Evolutionary conservation across 1,140 invertebrate genomes (phyloP).

Genomic region (Metopolophium dirhodum): DNA sequence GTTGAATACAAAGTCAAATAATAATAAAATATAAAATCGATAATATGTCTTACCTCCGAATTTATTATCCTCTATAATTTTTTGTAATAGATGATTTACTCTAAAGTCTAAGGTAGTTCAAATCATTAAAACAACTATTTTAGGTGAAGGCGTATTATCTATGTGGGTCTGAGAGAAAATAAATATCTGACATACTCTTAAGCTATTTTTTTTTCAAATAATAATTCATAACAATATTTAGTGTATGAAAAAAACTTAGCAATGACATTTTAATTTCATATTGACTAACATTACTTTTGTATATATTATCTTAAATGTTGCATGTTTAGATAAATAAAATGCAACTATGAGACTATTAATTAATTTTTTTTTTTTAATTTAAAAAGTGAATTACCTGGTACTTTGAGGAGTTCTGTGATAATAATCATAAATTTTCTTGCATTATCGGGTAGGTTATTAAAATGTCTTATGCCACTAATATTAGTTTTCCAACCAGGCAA

Average conservation of each 20-base stretch:
- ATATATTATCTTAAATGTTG: background rate
- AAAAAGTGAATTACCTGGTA: conserved; percentile 74
- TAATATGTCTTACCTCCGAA: too few relatives aligned
- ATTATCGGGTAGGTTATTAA: conserved; percentile 84
- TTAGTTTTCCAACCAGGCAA: conserved; percentile 89
- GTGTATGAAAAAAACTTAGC: background rate
- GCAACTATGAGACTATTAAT: background rate
- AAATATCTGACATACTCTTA: background rate
- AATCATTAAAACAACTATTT: too few relatives aligned
- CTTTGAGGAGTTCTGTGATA: conserved; percentile 83
- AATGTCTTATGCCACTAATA: conserved; percentile 83
- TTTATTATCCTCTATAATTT: too few relatives aligned
- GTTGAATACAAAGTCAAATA: too few relatives aligned
- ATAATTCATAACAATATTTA: background rate
- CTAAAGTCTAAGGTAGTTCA: too few relatives aligned
- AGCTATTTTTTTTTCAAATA: background rate
- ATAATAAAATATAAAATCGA: too few relatives aligned
- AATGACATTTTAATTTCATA: background rate
- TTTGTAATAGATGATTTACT: too few relatives aligned
- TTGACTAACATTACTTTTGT: background rate
- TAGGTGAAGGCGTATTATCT: too few relatives aligned
- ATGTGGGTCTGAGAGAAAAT: too few relatives aligned
- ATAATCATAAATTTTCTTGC: conserved; percentile 86
- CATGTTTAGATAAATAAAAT: background rate
- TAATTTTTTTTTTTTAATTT: too few relatives aligned